These are phyloP conservation scores for Mimumesa dahlbomi DNA, from an alignment of 2,888 invertebrate species.

Conservation along the genomic window DNA sequence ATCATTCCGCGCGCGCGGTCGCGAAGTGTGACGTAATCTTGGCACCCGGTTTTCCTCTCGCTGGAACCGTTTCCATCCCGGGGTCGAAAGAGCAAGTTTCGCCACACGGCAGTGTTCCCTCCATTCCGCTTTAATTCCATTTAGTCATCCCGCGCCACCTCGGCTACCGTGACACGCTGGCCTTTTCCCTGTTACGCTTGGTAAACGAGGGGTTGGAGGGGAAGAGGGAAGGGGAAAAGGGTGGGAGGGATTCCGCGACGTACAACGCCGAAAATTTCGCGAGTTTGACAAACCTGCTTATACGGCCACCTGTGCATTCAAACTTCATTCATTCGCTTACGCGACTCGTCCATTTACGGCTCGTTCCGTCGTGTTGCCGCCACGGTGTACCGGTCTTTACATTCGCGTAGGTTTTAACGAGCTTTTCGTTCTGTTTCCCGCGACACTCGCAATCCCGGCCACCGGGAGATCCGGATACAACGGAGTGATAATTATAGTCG, in stretches of 20 bases:
- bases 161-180: neutral
- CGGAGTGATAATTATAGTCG: no score
- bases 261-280: slow-evolving; percentile 22
- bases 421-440: neutral
- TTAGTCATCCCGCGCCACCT: slow-evolving; percentile 23
- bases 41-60: slow-evolving; percentile 18
- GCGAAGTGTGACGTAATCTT: slow-evolving; percentile 49
- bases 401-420: no score
- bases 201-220: no score
- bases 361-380: neutral
- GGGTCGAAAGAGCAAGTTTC: slow-evolving; percentile 34
- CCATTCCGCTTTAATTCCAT: slow-evolving; percentile 64
- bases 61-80: slow-evolving; percentile 36
- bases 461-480: no score
- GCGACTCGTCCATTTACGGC: slow-evolving; percentile 19
- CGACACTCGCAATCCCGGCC: neutral
- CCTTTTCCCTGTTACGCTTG: no score
- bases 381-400: no score
- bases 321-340: slow-evolving; percentile 27
- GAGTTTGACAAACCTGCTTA: slow-evolving; percentile 30
- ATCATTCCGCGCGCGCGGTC: slow-evolving; percentile 40
- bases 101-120: slow-evolving; percentile 35
- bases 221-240: neutral
- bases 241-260: slow-evolving; percentile 2
- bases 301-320: slow-evolving; percentile 22